A percentile compares a stretch with the other conserved stretches of the same genome.
These are phyloP conservation scores for Zonitis immaculata DNA, from an alignment of 2,888 invertebrate species.

Conservation along the genomic window DNA sequence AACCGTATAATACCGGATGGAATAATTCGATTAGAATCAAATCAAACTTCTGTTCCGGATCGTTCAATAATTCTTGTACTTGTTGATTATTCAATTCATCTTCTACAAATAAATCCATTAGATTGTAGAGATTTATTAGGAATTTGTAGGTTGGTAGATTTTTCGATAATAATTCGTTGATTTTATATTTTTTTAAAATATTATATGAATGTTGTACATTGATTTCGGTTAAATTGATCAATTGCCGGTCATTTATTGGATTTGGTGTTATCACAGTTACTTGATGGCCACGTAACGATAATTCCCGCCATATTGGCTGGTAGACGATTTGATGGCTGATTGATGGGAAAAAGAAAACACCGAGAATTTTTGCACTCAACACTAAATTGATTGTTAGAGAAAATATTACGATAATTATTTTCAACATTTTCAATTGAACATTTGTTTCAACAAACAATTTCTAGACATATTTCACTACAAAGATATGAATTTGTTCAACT, in stretches of 20 bases:
- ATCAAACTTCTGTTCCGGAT: slow-evolving; percentile 10
- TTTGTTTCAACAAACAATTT: no score
- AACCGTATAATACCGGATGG: slow-evolving; percentile 17
- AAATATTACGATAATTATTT: neutral
- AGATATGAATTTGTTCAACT: no score
- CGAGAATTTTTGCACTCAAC: slow-evolving; percentile 8
- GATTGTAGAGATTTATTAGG: neutral
- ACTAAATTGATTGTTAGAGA: neutral
- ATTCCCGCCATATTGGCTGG: slow-evolving; percentile 34
- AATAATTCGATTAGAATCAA: slow-evolving; percentile 16
- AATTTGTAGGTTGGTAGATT: neutral
- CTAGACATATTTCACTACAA: no score
- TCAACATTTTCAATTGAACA: neutral
- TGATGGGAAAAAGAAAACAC: slow-evolving; percentile 9
- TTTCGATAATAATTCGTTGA: slow-evolving; percentile 4
- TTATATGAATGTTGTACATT: slow-evolving; percentile 29
- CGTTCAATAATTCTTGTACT: neutral
- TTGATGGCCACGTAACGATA: slow-evolving; percentile 38
- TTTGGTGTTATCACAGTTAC: slow-evolving; percentile 37
- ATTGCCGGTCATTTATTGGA: slow-evolving; percentile 33
- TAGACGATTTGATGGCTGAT: slow-evolving; percentile 12
- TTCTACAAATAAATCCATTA: neutral
- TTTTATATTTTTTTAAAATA: slow-evolving; percentile 1
- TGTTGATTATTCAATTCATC: neutral
- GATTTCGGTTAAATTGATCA: slow-evolving; percentile 40